These are phyloP conservation scores for Cervus canadensis DNA, from an alignment of 2,113 vertebrate genomes.

Conservation along the genomic window DNA sequence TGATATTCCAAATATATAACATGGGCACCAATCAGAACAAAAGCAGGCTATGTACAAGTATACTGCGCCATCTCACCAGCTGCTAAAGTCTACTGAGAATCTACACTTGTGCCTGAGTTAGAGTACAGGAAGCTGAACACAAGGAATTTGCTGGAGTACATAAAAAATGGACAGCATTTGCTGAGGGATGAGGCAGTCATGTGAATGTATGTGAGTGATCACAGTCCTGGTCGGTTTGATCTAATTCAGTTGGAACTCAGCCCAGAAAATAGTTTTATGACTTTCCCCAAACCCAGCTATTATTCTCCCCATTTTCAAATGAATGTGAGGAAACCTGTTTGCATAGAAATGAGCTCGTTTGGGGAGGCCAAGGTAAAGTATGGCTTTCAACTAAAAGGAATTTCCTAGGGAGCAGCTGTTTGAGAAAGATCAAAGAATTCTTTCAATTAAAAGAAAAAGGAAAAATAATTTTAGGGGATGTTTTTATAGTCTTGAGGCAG, in stretches of 20 bases:
- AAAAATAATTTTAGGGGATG: constrained; percentile 46
- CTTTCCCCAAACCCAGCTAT: background rate
- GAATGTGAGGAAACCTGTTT: constrained; percentile 18
- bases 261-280: constrained; percentile 27
- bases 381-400: constrained; percentile 27
- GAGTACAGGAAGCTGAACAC: background rate
- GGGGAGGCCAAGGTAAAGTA: constrained; percentile 37
- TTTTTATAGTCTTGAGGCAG: constrained; percentile 58
- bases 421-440: constrained; percentile 57
- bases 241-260: constrained; percentile 38
- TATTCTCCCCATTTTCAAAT: constrained; percentile 30
- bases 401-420: constrained; percentile 45
- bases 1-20: constrained; percentile 2
- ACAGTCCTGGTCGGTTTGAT: background rate
- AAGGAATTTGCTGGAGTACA: background rate
- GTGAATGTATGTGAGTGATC: background rate
- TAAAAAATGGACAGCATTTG: background rate
- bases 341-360: constrained; percentile 44
- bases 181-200: background rate
- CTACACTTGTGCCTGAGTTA: background rate
- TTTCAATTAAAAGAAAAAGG: constrained; percentile 63
- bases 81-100: background rate
- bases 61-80: background rate
- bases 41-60: background rate
- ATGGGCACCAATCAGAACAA: background rate